Base-by-base conservation (phyloP, 1,140 invertebrate genomes). In the Pseudomyrmex dendroicus region DNA sequence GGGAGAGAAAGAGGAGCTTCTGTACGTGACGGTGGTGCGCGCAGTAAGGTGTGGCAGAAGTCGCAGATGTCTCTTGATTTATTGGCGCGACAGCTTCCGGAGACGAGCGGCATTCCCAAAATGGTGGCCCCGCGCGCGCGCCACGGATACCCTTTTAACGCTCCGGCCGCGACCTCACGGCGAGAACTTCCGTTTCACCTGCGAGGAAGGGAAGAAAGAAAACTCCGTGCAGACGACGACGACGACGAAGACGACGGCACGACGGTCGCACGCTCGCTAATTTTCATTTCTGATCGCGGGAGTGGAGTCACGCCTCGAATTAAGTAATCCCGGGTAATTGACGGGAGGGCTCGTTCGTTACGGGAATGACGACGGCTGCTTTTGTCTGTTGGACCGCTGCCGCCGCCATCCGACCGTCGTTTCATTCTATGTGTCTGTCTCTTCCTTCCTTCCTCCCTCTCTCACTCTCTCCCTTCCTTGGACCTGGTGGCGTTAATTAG, bases 61-160 rank as follows among this genome's bases (percentile, higher is more conserved):
- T 89, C 87, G 87, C 88, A 89, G 88, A 89, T 89, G 88, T 89
- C 88, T 89, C 88, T 89, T 89, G 88, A 89, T 89, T 89, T 89
- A 89, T 89, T 82, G 87, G 88, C 44, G 87, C 84, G 88, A 89
- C 88, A 89, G 88, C 84, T 89, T 89, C 87, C 84, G 84, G 64
- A 86, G 88, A 89, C 88, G 88, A 89, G 88, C 76, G 70, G 88
- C 82, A 89, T 89, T 89, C 84, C n/a, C 82, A 86, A 89, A 89
- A 89, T 89, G 88, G 88, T 83, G 84, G 17, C 82, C 62, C 64
- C 54, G 66, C 61, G 25, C 46, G 25, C 46, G 46, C 66, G 35
- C 59, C 35, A 35, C 8, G 56, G 57, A 61, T 57, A 35, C 35
- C 35, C 67, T 63, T 84, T 73, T 59, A 70, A 67, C 82, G 61